These are phyloP conservation scores for Coluber constrictor DNA, from an alignment of 2,797 vertebrate species.

Conservation along the genomic window DNA sequence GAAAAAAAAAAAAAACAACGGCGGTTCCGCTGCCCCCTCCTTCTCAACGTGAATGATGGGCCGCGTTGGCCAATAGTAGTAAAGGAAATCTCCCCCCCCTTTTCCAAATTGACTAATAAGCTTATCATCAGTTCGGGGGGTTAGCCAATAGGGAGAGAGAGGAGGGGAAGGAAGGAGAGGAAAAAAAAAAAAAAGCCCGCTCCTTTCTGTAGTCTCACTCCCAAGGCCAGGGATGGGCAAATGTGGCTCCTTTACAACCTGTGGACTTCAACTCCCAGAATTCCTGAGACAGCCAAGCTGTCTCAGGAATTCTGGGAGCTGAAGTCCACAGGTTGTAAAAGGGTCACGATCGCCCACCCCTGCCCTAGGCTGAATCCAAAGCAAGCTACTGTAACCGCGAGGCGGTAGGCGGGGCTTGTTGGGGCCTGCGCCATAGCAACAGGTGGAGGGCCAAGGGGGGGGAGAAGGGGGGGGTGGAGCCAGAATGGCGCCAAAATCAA, in stretches of 20 bases:
- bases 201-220: not conserved
- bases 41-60: not conserved
- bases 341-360: no score
- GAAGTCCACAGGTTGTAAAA: no score
- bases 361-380: not conserved
- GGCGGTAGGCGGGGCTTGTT: not conserved
- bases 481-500: not conserved
- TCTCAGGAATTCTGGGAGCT: no score
- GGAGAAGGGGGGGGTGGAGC: not conserved
- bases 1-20: no score
- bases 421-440: conserved; percentile 19
- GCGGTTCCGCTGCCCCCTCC: not conserved
- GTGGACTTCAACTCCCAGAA: no score
- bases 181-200: fast-evolving
- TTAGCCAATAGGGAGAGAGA: not conserved
- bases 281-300: not conserved
- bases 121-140: not conserved
- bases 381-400: not conserved
- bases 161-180: fast-evolving
- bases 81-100: no score
- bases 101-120: not conserved
- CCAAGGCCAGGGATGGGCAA: no score
- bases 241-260: no score
- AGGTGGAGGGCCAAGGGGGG: not conserved
- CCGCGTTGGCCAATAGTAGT: not conserved